A percentile compares a stretch with the other conserved stretches of the same genome.
Evolutionary conservation across 2,888 invertebrate genomes (phyloP).

Genomic region (Chydorus sphaericus): DNA sequence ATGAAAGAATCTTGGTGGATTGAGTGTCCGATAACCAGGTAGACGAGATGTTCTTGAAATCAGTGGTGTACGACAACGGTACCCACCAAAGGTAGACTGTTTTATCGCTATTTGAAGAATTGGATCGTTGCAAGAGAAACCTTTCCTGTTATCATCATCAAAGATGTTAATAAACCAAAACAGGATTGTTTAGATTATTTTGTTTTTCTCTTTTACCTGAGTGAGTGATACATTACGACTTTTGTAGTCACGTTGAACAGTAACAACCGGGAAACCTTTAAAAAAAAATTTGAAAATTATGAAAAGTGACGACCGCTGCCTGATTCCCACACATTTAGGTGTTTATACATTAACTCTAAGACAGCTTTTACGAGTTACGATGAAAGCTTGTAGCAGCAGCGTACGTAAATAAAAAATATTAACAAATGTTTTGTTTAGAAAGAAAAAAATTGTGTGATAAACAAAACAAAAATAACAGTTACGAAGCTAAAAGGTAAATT

Average conservation of each 20-base stretch:
- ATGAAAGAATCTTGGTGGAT: neutral
- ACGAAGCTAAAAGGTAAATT: no score
- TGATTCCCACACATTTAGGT: no score
- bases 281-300: no score
- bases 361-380: no score
- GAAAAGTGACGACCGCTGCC: no score
- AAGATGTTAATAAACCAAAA: neutral
- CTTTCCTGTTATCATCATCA: slow-evolving; percentile 15
- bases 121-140: slow-evolving; percentile 19
- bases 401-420: no score
- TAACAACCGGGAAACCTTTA: slow-evolving; percentile 27
- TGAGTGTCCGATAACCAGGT: slow-evolving; percentile 7
- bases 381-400: no score
- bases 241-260: slow-evolving; percentile 15
- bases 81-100: slow-evolving; percentile 38
- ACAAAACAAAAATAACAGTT: no score
- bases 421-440: no score
- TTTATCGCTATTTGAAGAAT: slow-evolving; percentile 18
- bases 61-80: slow-evolving; percentile 38
- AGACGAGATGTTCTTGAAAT: neutral
- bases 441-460: no score
- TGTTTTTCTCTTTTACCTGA: slow-evolving; percentile 18
- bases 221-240: slow-evolving; percentile 18
- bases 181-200: no score
- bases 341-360: no score